Conservation (phyloP, 2,888 invertebrate genomes). For the Lithosia quadra region DNA sequence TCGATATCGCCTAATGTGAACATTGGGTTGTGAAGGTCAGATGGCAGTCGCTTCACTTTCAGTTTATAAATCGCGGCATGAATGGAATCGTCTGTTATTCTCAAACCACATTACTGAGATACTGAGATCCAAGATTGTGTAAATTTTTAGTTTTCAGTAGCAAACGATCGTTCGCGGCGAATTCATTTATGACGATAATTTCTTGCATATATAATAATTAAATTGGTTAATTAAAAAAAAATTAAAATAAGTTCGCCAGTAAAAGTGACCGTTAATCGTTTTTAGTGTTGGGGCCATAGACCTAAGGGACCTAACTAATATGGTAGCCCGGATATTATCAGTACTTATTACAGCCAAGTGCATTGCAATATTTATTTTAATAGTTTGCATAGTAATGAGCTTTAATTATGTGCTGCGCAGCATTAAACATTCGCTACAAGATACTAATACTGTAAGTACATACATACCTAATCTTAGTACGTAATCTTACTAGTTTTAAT, state of each 20-base stretch:
- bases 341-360: background rate
- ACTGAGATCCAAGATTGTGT: background rate
- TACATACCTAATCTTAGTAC: no score
- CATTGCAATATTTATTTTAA: conserved; percentile 87
- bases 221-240: no score
- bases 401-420: conserved; percentile 87
- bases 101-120: background rate
- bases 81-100: background rate
- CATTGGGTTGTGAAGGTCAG: no score
- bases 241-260: no score
- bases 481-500: background rate
- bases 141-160: background rate
- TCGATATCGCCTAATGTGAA: no score
- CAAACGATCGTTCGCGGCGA: background rate
- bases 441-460: conserved; percentile 87
- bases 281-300: background rate
- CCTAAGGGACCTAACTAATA: no score
- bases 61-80: background rate
- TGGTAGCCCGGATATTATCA: background rate
- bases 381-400: conserved; percentile 88
- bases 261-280: background rate
- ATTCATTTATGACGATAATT: background rate
- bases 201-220: background rate
- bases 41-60: no score
- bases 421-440: conserved; percentile 81